phyloP scores from a whole-genome alignment of 2,797 vertebrate species.

The Sebastes oblongus region DNA sequence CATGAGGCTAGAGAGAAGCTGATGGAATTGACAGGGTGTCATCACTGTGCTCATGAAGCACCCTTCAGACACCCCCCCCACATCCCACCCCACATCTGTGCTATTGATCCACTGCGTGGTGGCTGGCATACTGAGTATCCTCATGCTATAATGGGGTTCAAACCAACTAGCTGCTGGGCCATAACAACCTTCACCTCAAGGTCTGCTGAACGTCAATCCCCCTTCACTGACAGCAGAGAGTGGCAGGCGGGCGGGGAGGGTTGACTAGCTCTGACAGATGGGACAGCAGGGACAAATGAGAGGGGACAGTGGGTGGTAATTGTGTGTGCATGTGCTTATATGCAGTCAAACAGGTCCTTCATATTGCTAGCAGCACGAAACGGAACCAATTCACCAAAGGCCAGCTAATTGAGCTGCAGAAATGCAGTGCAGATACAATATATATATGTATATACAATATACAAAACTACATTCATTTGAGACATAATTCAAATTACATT shows the following conservation, averaged over 20 bases:
- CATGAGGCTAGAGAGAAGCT: neutral
- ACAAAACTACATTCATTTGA: no score
- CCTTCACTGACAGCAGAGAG: slow-evolving; percentile 5
- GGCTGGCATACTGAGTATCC: neutral
- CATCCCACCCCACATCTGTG: neutral
- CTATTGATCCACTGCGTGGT: neutral
- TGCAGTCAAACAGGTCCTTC: neutral
- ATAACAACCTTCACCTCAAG: slow-evolving; percentile 33
- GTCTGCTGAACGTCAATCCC: slow-evolving; percentile 8
- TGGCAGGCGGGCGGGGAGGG: neutral
- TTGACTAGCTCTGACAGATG: neutral
- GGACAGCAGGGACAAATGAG: neutral
- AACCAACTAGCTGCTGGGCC: neutral
- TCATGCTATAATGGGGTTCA: neutral
- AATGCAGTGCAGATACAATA: no score
- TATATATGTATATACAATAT: no score
- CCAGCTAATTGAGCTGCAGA: neutral
- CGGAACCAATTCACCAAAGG: neutral
- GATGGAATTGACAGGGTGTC: neutral
- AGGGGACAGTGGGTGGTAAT: neutral
- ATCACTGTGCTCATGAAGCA: neutral
- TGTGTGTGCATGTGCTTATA: neutral
- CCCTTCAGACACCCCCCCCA: neutral
- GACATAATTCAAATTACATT: no score
- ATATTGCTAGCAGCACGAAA: neutral